Percentiles rank a stretch among this genome's conserved stretches.
These are phyloP conservation scores for Magallana nippona DNA, from an alignment of 2,888 invertebrate genomes.

Conservation along the genomic window DNA sequence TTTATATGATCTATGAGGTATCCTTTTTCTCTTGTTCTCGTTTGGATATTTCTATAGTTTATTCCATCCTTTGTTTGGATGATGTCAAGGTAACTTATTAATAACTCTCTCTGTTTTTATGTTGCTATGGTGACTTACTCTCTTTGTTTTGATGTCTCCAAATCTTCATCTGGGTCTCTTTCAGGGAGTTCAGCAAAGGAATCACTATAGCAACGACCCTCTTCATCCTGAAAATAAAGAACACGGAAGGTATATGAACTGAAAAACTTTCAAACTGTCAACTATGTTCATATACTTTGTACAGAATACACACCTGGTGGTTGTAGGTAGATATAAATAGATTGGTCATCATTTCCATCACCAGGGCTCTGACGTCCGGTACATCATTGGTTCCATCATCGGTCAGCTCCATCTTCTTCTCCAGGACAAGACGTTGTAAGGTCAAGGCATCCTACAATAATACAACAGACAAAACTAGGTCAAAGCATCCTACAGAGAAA, in stretches of 20 bases:
- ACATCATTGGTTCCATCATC: slow-evolving; percentile 87
- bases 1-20: too few relatives aligned
- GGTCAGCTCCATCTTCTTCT: slow-evolving; percentile 92
- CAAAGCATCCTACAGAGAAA: neutral
- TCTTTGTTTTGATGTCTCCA: slow-evolving; percentile 58
- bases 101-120: too few relatives aligned
- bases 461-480: neutral
- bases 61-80: too few relatives aligned
- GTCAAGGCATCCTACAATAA: slow-evolving; percentile 89
- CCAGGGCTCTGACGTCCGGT: slow-evolving; percentile 90
- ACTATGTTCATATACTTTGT: neutral
- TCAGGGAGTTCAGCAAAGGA: slow-evolving; percentile 92
- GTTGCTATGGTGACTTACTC: slow-evolving; percentile 42
- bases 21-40: too few relatives aligned
- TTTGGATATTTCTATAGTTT: too few relatives aligned
- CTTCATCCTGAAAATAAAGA: slow-evolving; percentile 85
- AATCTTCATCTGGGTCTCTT: slow-evolving; percentile 73
- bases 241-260: too few relatives aligned
- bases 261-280: too few relatives aligned
- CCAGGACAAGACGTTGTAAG: slow-evolving; percentile 92
- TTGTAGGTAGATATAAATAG: slow-evolving; percentile 96
- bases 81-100: too few relatives aligned
- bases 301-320: slow-evolving; percentile 86
- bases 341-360: slow-evolving; percentile 93
- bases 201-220: slow-evolving; percentile 97